These are phyloP conservation scores for Myocastor coypus DNA, from an alignment of 2,113 vertebrate genomes.

Conservation along the genomic window DNA sequence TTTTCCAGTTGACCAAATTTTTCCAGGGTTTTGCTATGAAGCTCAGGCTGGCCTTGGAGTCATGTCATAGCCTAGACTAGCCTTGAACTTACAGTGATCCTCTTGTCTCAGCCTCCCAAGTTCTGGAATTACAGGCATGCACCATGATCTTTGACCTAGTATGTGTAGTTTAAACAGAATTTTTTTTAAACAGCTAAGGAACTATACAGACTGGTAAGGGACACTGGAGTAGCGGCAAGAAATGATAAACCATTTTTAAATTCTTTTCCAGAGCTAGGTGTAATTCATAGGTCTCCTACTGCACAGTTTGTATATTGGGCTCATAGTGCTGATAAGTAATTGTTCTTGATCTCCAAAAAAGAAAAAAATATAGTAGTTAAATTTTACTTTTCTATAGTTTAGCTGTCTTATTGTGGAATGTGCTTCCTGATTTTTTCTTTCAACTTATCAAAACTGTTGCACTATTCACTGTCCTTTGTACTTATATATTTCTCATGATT, in stretches of 20 bases:
- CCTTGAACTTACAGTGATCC: background rate
- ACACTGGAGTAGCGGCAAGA: background rate
- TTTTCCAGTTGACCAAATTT: conserved; percentile 14
- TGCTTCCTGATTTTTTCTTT: background rate
- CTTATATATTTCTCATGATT: conserved; percentile 22
- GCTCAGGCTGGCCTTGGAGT: background rate
- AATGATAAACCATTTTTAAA: background rate
- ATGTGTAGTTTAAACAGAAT: background rate
- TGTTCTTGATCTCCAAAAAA: conserved; percentile 22
- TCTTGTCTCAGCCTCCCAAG: background rate
- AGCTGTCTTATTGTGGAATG: background rate
- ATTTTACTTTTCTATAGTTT: conserved; percentile 53
- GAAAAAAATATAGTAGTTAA: conserved; percentile 45
- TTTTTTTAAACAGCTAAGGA: conserved; percentile 61
- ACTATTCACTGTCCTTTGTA: conserved; percentile 40
- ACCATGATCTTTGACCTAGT: background rate
- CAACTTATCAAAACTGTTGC: background rate
- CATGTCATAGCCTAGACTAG: background rate
- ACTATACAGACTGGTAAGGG: background rate
- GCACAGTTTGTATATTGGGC: conserved; percentile 50
- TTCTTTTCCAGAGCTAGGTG: conserved; percentile 49
- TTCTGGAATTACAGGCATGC: background rate
- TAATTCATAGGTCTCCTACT: background rate
- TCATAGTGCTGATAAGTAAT: conserved; percentile 29
- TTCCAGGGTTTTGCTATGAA: conserved; percentile 42